Conservation (phyloP, 2,888 invertebrate genomes). For the Andrena flavipes region DNA sequence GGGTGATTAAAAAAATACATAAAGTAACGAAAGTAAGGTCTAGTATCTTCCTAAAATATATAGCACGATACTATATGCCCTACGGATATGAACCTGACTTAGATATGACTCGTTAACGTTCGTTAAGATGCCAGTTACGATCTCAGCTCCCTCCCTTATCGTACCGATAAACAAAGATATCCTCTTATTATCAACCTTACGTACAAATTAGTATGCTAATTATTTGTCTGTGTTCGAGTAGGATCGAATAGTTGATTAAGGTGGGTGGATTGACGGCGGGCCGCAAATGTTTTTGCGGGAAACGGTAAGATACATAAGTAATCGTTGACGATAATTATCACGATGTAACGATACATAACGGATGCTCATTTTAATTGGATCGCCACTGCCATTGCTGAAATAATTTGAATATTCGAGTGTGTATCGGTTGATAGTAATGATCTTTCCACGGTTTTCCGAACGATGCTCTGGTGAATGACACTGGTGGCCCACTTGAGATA, state of each 20-base stretch:
- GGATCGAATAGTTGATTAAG: constrained; percentile 71
- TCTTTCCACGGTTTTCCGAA: constrained; percentile 16
- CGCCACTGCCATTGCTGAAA: constrained; percentile 59
- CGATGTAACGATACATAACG: constrained; percentile 48
- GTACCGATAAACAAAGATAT: constrained; percentile 66
- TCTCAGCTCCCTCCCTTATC: constrained; percentile 51
- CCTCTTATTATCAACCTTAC: constrained; percentile 65
- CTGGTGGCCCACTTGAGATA: constrained; percentile 68
- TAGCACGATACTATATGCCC: constrained; percentile 59
- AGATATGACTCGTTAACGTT: constrained; percentile 68
- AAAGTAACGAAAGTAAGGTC: constrained; percentile 59
- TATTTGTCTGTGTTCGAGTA: constrained; percentile 83
- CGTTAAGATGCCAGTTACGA: constrained; percentile 60
- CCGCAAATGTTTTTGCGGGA: constrained; percentile 38
- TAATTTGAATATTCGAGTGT: constrained; percentile 32
- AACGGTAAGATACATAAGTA: constrained; percentile 31
- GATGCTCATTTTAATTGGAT: constrained; percentile 64
- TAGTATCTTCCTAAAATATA: constrained; percentile 62
- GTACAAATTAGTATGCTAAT: constrained; percentile 81
- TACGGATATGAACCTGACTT: constrained; percentile 70
- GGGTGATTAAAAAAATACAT: constrained; percentile 67
- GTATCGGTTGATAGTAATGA: constrained; percentile 38
- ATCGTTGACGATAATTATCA: constrained; percentile 52
- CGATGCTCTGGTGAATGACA: constrained; percentile 58
- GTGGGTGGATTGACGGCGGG: constrained; percentile 40